Conservation (phyloP, 2,888 invertebrate genomes). For the Xestia rhomboidea region DNA sequence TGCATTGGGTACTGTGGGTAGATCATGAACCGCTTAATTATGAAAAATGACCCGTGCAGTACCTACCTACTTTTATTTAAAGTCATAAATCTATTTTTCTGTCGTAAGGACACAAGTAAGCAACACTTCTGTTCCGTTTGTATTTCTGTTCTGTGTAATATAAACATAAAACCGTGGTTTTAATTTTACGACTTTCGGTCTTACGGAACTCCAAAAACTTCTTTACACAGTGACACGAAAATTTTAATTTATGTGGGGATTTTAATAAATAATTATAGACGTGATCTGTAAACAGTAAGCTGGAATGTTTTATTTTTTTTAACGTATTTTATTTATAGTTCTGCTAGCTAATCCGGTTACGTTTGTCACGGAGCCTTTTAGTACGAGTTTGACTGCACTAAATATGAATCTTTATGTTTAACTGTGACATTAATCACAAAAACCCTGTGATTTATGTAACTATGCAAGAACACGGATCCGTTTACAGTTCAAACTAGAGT, state of each 20-base stretch:
- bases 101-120: neutral
- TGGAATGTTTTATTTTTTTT: slow-evolving; percentile 84
- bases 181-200: neutral
- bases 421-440: slow-evolving; percentile 89
- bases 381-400: slow-evolving; percentile 80
- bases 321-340: slow-evolving; percentile 83
- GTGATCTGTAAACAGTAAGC: slow-evolving; percentile 86
- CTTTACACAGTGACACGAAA: slow-evolving; percentile 58
- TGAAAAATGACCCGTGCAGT: neutral
- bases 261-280: slow-evolving; percentile 86
- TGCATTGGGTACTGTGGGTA: neutral
- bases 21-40: neutral
- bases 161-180: neutral
- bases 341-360: slow-evolving; percentile 74
- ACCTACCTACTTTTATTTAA: neutral
- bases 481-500: slow-evolving; percentile 77
- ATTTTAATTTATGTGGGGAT: slow-evolving; percentile 86
- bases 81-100: neutral
- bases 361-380: slow-evolving; percentile 80
- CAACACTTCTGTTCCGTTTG: neutral
- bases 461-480: slow-evolving; percentile 77
- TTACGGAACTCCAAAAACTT: slow-evolving; percentile 67
- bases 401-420: slow-evolving; percentile 88
- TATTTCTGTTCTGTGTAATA: neutral
- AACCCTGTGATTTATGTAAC: slow-evolving; percentile 85